Base-by-base conservation (phyloP, 2,888 invertebrate genomes). In the Aporophyla lueneburgensis region DNA sequence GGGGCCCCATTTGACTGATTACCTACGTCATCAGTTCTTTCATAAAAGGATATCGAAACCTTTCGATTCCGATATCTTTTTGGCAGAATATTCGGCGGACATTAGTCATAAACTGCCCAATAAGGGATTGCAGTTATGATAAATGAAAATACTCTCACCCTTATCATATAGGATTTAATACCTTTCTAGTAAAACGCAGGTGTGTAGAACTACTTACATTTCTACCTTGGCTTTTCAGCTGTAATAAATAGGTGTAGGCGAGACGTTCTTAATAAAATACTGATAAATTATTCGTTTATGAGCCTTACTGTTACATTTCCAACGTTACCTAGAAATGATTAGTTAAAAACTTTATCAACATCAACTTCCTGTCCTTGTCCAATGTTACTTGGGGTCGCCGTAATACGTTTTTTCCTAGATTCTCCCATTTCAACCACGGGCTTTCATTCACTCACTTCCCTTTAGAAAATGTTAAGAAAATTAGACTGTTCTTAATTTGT, bases 91-190 rank as follows among this genome's bases (percentile, higher is more conserved):
- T 33, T 81, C 14, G 43, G 49, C 10, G 46, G 33, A 53, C 56
- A 65, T 81, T 58, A 46, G 14, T 59, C 53, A 78, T 40, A 59
- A 76, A 76, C 59, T 40, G 53, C 46, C 59, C 46, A 40, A 40
- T 53, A 76, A 19, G 81, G 46, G 76, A 53, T 81, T 75, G 51
- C 63, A 59, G 58, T 75, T 40, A 63, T 81, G 76, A 76, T 59
- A 76, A 81, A 78, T 76, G 81, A 76, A 73, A 81, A 81, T 78
- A 40, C 33, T 81, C 63, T 65, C 46, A 78, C 78, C 81, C 63
- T 81, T 81, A 59, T 78, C 78, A 76, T 27, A 27, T 19, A 49
- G 40, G 81, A 75, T 76, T 59, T 58, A 65, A 81, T 81, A 65
- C 58, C 51, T 27, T 27, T 75, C 33, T 58, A 63, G 63, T 24